A percentile compares a stretch with the other conserved stretches of the same genome.
These are phyloP conservation scores for Myopa testacea DNA, from an alignment of 2,888 invertebrate species.

Conservation along the genomic window DNA sequence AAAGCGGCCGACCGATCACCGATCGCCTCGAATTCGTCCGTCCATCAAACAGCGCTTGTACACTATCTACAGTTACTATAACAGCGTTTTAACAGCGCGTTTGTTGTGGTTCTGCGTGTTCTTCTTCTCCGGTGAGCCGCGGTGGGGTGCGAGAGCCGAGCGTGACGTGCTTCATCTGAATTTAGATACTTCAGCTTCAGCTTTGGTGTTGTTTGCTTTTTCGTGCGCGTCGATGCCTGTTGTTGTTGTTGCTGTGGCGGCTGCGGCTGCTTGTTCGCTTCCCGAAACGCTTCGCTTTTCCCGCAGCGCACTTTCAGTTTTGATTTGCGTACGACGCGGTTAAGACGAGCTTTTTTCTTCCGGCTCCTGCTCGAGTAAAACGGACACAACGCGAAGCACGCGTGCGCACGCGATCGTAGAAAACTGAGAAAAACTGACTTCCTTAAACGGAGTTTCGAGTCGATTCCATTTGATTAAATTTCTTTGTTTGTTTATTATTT, in stretches of 20 bases:
- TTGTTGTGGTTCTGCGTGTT: slow-evolving; percentile 9
- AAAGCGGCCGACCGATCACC: not conserved
- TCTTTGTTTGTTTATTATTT: too few species aligned
- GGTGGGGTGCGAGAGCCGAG: too few species aligned
- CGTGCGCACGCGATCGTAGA: not conserved
- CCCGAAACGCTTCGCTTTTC: slow-evolving; percentile 60
- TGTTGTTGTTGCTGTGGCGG: slow-evolving; percentile 19
- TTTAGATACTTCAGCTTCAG: slow-evolving; percentile 4
- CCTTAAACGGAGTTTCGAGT: too few species aligned
- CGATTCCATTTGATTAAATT: not conserved
- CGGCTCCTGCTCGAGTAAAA: slow-evolving; percentile 43
- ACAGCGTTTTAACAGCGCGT: slow-evolving; percentile 32
- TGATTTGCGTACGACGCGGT: slow-evolving; percentile 67
- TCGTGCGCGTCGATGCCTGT: not conserved
- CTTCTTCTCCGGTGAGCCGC: not conserved
- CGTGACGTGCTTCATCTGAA: slow-evolving; percentile 15
- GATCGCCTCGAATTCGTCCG: too few species aligned
- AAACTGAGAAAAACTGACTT: not conserved
- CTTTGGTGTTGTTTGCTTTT: not conserved
- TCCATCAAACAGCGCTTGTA: not conserved
- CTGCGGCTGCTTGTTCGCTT: slow-evolving; percentile 53
- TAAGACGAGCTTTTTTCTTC: slow-evolving; percentile 61
- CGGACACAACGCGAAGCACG: not conserved
- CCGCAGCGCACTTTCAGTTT: slow-evolving; percentile 63
- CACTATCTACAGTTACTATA: slow-evolving; percentile 12